Conservation (phyloP, 2,797 vertebrate species). For the Gobionotothen gibberifrons region DNA sequence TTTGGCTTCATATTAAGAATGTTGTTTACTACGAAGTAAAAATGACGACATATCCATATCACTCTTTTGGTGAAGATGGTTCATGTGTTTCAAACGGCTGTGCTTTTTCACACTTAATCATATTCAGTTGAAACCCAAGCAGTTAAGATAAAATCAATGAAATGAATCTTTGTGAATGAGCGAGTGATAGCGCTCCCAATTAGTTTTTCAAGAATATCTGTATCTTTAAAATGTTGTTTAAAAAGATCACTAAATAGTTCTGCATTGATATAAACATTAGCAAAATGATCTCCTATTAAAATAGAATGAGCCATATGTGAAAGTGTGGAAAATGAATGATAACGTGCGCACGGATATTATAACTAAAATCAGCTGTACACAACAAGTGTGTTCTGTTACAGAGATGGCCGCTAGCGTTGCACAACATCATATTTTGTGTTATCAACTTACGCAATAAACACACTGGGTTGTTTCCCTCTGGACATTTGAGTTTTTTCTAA, state of each 20-base stretch:
- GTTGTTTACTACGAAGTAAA: slow-evolving; percentile 19
- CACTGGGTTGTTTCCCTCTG: too few relatives aligned
- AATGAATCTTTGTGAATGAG: too few relatives aligned
- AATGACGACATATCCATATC: background rate
- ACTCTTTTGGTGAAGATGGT: too few relatives aligned
- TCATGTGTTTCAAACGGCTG: background rate
- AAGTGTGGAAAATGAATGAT: background rate
- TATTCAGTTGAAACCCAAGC: background rate
- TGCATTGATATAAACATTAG: background rate
- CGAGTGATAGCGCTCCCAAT: too few relatives aligned
- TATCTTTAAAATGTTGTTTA: slow-evolving; percentile 3
- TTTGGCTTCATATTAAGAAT: background rate
- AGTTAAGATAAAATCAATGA: background rate
- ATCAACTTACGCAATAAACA: too few relatives aligned
- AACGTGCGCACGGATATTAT: too few relatives aligned
- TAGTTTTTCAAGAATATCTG: background rate
- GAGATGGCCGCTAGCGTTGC: too few relatives aligned
- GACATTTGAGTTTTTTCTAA: too few relatives aligned
- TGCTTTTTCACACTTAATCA: background rate
- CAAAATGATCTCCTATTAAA: background rate
- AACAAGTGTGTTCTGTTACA: too few relatives aligned
- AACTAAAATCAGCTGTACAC: too few relatives aligned
- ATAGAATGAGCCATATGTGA: background rate
- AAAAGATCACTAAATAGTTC: background rate
- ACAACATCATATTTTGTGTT: too few relatives aligned